Conservation (phyloP, 1,140 invertebrate genomes). For the Gonatopus flavifemur region DNA sequence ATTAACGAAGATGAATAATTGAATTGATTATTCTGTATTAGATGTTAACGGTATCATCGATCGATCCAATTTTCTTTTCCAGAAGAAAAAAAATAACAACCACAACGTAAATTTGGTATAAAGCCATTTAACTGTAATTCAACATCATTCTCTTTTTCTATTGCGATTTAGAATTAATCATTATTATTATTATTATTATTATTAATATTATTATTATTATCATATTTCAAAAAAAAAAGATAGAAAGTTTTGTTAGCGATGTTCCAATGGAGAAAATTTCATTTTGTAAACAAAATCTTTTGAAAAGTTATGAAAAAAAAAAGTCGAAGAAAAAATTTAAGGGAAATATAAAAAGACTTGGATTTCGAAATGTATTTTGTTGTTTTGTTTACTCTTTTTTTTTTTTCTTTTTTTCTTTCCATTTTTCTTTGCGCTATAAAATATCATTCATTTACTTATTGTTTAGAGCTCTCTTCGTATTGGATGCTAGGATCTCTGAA, state of each 20-base stretch:
- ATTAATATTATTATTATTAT: not conserved
- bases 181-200: not conserved
- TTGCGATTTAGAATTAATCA: not conserved
- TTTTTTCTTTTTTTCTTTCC: too few relatives aligned
- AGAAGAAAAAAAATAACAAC: conserved; percentile 50
- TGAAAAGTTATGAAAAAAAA: conserved; percentile 25
- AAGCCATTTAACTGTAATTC: conserved; percentile 28
- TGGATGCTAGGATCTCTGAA: conserved; percentile 71
- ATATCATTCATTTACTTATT: not conserved
- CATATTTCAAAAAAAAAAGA: too few relatives aligned
- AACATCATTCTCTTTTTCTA: too few relatives aligned
- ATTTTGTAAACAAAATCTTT: conserved; percentile 21
- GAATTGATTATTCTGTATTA: conserved; percentile 49
- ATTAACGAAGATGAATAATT: conserved; percentile 48
- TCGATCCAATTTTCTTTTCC: too few relatives aligned
- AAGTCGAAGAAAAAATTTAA: conserved; percentile 7
- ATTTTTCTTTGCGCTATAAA: too few relatives aligned
- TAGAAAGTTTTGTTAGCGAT: too few relatives aligned
- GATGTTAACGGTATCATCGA: too few relatives aligned
- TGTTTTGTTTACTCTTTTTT: not conserved
- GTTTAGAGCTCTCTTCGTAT: conserved; percentile 57
- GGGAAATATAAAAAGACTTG: not conserved
- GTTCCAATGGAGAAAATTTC: too few relatives aligned
- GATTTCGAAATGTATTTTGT: not conserved
- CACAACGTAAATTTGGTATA: conserved; percentile 40